Evolutionary conservation across 1,140 invertebrate genomes (phyloP).

Genomic region (Diuraphis noxia): DNA sequence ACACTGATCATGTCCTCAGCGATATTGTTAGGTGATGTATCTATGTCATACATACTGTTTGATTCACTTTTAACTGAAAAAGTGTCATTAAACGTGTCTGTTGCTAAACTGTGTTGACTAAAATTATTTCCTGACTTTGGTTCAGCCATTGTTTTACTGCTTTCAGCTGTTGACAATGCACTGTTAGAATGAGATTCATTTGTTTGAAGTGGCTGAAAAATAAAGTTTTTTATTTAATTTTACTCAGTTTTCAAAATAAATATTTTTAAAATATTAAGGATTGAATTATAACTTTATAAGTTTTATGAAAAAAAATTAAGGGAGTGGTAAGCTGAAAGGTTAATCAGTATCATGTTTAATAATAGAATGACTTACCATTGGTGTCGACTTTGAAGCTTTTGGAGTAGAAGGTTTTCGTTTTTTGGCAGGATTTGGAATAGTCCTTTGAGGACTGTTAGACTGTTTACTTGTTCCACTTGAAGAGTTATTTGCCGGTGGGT

Average conservation of each 20-base stretch:
- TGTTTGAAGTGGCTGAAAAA: slow-evolving; percentile 25
- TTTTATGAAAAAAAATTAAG: neutral
- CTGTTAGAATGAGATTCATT: slow-evolving; percentile 7
- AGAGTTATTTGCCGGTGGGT: neutral
- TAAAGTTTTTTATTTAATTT: neutral
- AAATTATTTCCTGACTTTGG: neutral
- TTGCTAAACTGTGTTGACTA: slow-evolving; percentile 9
- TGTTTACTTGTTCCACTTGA: neutral
- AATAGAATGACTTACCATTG: neutral
- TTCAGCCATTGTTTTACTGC: neutral
- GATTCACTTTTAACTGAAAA: slow-evolving; percentile 69
- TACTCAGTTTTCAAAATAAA: neutral
- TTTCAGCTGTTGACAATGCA: neutral
- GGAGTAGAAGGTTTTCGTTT: slow-evolving; percentile 57
- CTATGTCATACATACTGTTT: slow-evolving; percentile 76
- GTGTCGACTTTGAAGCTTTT: slow-evolving; percentile 46
- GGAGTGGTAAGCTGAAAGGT: neutral
- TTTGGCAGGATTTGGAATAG: slow-evolving; percentile 54
- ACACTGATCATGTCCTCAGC: slow-evolving; percentile 71
- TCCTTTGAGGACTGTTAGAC: slow-evolving; percentile 53
- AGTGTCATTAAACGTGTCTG: slow-evolving; percentile 50
- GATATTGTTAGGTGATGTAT: slow-evolving; percentile 75
- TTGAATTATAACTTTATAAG: neutral
- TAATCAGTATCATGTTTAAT: neutral
- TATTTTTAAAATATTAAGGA: neutral